Base-by-base conservation (phyloP, 64 coral and sea anemone genomes). In the Dendronephthya gigantea region DNA sequence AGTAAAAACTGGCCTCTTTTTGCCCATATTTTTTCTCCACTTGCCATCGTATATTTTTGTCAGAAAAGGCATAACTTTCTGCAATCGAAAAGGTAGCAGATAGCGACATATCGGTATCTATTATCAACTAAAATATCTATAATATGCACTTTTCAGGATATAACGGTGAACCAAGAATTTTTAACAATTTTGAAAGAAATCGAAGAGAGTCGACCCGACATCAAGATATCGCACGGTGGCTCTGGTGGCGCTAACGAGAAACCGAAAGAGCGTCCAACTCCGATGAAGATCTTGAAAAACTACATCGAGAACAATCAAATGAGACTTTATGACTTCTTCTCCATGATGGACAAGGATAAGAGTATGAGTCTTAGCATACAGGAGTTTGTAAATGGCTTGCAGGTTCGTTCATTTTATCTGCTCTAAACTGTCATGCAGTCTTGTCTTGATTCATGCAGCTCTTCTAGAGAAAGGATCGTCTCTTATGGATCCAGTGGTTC, bases 291-390 rank as follows among this genome's bases (percentile, higher is more conserved):
- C 7, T 79, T 79, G 32, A 79, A 79, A 29, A 39, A 79, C 36
- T 79, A 79, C 30, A 79, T 79, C 30, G 72, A 36, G 37, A 79
- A 79, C 36, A 79, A 79, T 79, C 72, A 79, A 35, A 79, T 79
- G 28, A 79, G 72, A 36, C 36, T 79, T 15, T 79, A 79, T 33
- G 72, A 79, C 30, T 79, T 79, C 72, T 79, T 79, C 36, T 35
- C 32, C 1, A 79, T 79, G 72, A 79, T 79, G 72, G 72, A 79
- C 32, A 79, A 79, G 37, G 72, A 79, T 39, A 79, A 79, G 37
- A 79, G 72, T 19, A 79, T 79, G 72, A 79, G 72, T 79, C 36
- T 79, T 13, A 79, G 30, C 30, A 39, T 79, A 28, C 32, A 79
- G 17, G 72, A 79, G 37, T 79, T 79, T 12, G 72, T 79, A 9